These are phyloP conservation scores for Nymphalis urticae DNA, from an alignment of 2,888 invertebrate genomes.

Conservation along the genomic window DNA sequence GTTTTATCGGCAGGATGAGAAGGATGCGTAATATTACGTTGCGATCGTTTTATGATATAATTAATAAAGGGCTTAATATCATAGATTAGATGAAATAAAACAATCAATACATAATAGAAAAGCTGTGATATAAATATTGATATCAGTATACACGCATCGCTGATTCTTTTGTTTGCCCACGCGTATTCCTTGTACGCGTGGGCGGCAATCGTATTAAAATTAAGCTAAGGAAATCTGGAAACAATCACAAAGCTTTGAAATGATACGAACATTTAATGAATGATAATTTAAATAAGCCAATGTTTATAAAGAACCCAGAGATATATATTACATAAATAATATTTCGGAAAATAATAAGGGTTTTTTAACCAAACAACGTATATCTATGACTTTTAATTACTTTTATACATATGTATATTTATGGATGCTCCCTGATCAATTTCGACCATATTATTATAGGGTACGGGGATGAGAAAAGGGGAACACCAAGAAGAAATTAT, in stretches of 20 bases:
- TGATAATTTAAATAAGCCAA: neutral
- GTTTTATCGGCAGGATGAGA: neutral
- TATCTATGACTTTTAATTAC: too few species aligned
- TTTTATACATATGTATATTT: too few species aligned
- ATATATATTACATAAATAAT: too few species aligned
- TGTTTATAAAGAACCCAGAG: too few species aligned
- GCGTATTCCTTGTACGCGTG: too few species aligned
- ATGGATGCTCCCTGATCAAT: too few species aligned
- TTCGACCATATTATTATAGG: too few species aligned
- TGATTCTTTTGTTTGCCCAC: neutral
- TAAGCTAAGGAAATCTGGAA: neutral
- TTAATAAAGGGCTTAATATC: slow-evolving; percentile 15
- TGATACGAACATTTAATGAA: too few species aligned
- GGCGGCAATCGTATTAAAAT: slow-evolving; percentile 1
- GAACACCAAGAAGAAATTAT: too few species aligned
- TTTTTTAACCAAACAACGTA: too few species aligned
- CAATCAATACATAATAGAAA: slow-evolving; percentile 6
- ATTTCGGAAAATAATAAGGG: too few species aligned
- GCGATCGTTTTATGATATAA: slow-evolving; percentile 17
- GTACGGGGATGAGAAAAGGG: too few species aligned
- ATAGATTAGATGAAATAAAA: slow-evolving; percentile 7
- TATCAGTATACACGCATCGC: neutral
- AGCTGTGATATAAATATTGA: neutral
- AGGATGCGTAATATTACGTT: neutral
- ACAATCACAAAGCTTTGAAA: neutral